These are phyloP conservation scores for Andrena haemorrhoa DNA, from an alignment of 2,888 invertebrate species.

Conservation along the genomic window DNA sequence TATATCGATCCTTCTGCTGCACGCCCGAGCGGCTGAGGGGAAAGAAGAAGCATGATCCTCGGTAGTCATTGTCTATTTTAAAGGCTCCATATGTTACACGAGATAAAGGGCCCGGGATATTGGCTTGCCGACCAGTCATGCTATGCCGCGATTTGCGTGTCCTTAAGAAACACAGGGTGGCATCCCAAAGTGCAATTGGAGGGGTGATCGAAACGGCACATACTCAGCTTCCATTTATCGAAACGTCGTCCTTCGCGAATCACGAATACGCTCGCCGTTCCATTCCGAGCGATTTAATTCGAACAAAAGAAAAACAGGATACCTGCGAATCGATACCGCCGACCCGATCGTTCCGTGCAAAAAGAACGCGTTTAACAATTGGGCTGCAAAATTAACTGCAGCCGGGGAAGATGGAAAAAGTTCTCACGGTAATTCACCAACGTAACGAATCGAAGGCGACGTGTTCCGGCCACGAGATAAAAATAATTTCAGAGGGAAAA, in stretches of 20 bases:
- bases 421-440: background rate
- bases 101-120: slow-evolving; percentile 15
- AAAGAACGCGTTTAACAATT: slow-evolving; percentile 3
- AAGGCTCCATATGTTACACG: slow-evolving; percentile 5
- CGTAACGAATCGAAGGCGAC: no score
- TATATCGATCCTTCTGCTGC: slow-evolving; percentile 32
- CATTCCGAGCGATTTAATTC: slow-evolving; percentile 1
- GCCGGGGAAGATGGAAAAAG: background rate
- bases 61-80: background rate
- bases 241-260: background rate
- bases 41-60: background rate
- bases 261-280: background rate
- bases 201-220: background rate
- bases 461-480: background rate
- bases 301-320: background rate
- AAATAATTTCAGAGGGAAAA: slow-evolving; percentile 2
- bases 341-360: background rate
- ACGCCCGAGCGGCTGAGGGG: background rate
- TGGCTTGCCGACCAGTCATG: slow-evolving; percentile 12
- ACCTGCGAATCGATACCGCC: background rate
- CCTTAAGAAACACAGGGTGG: background rate
- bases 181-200: no score
- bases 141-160: background rate
- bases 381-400: slow-evolving; percentile 3
- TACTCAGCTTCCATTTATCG: background rate